Evolutionary conservation across 2,888 invertebrate genomes (phyloP), one percentile per base, ranked within the genome.

Genomic region (Sinodicranocentrus sp.): DNA sequence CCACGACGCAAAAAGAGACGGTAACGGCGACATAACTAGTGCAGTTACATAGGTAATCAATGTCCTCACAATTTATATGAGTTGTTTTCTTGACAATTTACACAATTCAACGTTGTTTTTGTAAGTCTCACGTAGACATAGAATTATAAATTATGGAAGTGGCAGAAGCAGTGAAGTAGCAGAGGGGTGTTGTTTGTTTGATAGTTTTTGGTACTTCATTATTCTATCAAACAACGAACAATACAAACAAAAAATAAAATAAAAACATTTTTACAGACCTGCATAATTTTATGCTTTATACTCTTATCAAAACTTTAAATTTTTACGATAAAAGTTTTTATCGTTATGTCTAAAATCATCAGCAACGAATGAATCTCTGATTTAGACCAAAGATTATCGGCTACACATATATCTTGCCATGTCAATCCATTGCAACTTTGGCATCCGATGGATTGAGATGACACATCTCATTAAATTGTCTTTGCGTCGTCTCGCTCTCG

Each of bases 401-500:
- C n/a, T n/a, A 48, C n/a, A 48, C 3, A 48, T 8, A 39, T 13
- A 13, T 13, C 39, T 8, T 8, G 5, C 39, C 39, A 39, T 39
- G 5, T 39, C 13, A 39, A 5, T 13, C 39, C 5, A 39, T 39
- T 39, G 13, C 39, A n/a, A 10, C 21, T 44, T 52, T 44, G 25
- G 21, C 54, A 33, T 57, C 21, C n/a, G 25, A 25, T 44, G 68
- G 25, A 25, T 15, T 26, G 39, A 39, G 72, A 17, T 73, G 73
- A 73, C 73, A 73, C n/a, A n/a, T 48, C 3, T n/a, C n/a, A n/a
- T n/a, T 48, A 48, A 48, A 48, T 15, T 10, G n/a, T 48, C n/a
- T 10, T 48, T n/a, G 26, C n/a, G 48, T 48, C 48, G 48, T n/a
- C 48, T 48, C 10, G 2, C 10, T 10, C 2, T 48, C 48, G 6